Evolutionary conservation across 1,140 invertebrate species (phyloP).

Genomic region (Trichoplusia ni): DNA sequence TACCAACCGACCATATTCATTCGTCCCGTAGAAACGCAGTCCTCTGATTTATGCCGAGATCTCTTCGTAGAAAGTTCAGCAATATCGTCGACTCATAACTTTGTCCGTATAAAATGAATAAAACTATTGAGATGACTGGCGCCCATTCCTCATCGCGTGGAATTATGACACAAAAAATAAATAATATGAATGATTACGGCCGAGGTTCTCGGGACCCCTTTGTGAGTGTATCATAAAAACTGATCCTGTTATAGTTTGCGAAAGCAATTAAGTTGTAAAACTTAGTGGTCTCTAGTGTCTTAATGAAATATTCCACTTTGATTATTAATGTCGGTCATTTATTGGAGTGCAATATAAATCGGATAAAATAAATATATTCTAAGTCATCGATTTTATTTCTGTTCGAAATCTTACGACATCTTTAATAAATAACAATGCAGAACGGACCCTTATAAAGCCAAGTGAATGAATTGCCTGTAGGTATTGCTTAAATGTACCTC

Average conservation of each 20-base stretch:
- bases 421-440: background rate
- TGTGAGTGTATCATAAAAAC: slow-evolving; percentile 67
- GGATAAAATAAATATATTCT: slow-evolving; percentile 56
- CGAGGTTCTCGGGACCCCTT: slow-evolving; percentile 57
- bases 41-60: slow-evolving; percentile 8
- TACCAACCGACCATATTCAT: slow-evolving; percentile 33
- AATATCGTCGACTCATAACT: slow-evolving; percentile 41
- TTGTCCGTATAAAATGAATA: slow-evolving; percentile 43
- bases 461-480: background rate
- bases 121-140: slow-evolving; percentile 46
- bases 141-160: slow-evolving; percentile 60
- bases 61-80: slow-evolving; percentile 12
- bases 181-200: slow-evolving; percentile 62
- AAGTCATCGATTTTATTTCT: slow-evolving; percentile 46
- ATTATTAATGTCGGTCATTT: slow-evolving; percentile 68
- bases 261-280: slow-evolving; percentile 79
- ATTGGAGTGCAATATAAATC: slow-evolving; percentile 57
- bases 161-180: slow-evolving; percentile 70
- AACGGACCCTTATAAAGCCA: background rate
- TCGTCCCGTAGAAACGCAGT: slow-evolving; percentile 16
- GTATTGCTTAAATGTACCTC: slow-evolving; percentile 14
- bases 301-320: slow-evolving; percentile 74
- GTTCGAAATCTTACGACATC: slow-evolving; percentile 18
- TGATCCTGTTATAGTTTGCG: slow-evolving; percentile 75
- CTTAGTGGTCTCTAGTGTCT: slow-evolving; percentile 66